A percentile compares a stretch with the other conserved stretches of the same genome.
phyloP scores from a whole-genome alignment of 2,888 invertebrate species.

The Eristalinus aeneus region DNA sequence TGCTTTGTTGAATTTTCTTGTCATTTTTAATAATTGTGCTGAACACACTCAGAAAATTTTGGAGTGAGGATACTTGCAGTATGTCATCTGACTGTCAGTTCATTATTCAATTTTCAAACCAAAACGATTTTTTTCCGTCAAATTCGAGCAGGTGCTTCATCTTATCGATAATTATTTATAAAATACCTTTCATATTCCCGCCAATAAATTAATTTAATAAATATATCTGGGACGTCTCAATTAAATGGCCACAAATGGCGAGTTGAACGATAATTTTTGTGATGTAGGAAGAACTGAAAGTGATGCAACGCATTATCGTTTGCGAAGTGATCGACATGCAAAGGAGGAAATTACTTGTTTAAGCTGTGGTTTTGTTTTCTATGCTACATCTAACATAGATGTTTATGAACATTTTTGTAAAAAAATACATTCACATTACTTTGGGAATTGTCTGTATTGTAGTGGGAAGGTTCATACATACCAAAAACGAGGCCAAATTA shows the following conservation, averaged over 20 bases:
- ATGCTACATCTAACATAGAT: conserved; percentile 74
- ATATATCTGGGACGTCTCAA: conserved; percentile 9
- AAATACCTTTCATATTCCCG: conserved; percentile 6
- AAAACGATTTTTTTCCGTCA: conserved; percentile 67
- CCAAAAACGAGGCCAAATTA: conserved; percentile 65
- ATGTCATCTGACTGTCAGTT: conserved; percentile 50
- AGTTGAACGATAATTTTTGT: conserved; percentile 43
- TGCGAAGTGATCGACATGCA: conserved; percentile 74
- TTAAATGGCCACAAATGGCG: conserved; percentile 72
- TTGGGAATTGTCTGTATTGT: conserved; percentile 76
- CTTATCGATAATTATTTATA: conserved; percentile 12
- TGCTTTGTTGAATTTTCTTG: no score
- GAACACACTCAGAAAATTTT: no score
- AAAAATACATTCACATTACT: conserved; percentile 71
- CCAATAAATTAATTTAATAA: background rate
- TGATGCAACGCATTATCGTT: conserved; percentile 77
- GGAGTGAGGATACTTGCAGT: conserved; percentile 11
- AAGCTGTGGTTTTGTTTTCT: conserved; percentile 75
- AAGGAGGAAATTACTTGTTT: conserved; percentile 74
- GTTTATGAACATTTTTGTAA: conserved; percentile 77
- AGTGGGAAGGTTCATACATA: conserved; percentile 76
- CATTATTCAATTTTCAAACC: conserved; percentile 64
- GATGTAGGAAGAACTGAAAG: conserved; percentile 74
- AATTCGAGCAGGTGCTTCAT: conserved; percentile 59
- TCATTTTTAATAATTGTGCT: no score